Evolutionary conservation across 1,140 invertebrate genomes (phyloP), one percentile per base, ranked within the genome.

Genomic region (Ephestia elutella): DNA sequence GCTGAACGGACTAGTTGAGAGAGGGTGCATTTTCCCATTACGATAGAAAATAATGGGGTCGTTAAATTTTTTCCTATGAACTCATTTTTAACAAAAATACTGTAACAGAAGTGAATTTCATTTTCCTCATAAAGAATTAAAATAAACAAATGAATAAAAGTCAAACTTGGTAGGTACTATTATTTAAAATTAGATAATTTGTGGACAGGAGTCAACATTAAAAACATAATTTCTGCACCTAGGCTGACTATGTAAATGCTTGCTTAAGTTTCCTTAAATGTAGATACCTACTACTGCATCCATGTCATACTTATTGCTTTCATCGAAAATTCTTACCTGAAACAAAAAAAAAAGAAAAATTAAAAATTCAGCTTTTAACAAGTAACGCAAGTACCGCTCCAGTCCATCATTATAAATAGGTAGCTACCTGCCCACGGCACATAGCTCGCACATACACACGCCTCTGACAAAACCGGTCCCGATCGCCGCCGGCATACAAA

Each of bases 381-480:
- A 57, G 48, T 48, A 65, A 19, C 17, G 57, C 58, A 49, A 28
- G 58, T 62, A 70, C 57, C 64, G 60, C 65, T 57, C 57, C 64
- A 75, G 80, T 84, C 66, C 73, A 71, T 82, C 80, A 83, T 76
- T 78, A 82, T 80, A 80, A 84, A 79, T 84, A 82, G 75, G 71
- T 71, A 71, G 72, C 77, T 85, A 85, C 81, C 85, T 86, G 80
- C 75, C 60, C 67, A 70, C 76, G 66, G 73, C 78, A 82, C 73
- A 87, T 83, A 85, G 73, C 73, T 65, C 62, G 74, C 80, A 88
- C 74, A 86, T 84, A 86, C 76, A 69, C 73, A 71, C 82, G 83
- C 86, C 86, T 86, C 80, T 80, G 79, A 79, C 66, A 57, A 86
- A 85, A 86, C 86, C 78, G 80, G 83, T 88, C 78, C 67, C 63